Evolutionary conservation across 2,888 invertebrate genomes (phyloP).

Genomic region (Ypsolopha scabrella): DNA sequence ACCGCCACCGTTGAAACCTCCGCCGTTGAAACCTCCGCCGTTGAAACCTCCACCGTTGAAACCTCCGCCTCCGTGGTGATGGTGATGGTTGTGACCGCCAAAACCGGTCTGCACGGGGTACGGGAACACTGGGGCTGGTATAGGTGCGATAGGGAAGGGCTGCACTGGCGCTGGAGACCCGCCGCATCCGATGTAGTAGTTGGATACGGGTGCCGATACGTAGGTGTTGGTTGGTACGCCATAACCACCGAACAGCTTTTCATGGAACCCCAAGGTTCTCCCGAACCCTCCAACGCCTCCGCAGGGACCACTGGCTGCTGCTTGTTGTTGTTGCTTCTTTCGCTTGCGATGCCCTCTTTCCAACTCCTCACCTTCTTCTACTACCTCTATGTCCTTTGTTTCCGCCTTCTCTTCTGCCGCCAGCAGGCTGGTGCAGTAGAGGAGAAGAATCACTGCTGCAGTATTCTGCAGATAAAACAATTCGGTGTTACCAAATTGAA

Average conservation of each 20-base stretch:
- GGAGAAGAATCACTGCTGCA: constrained; percentile 24
- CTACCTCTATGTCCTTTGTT: constrained; percentile 29
- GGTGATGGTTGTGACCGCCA: constrained; percentile 4
- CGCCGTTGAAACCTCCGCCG: constrained; percentile 14
- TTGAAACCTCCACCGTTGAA: constrained; percentile 19
- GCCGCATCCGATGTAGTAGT: constrained; percentile 53
- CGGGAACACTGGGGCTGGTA: constrained; percentile 6
- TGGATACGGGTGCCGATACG: constrained; percentile 50
- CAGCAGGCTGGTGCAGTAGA: constrained; percentile 19
- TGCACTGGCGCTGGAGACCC: constrained; percentile 14
- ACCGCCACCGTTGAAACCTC: constrained; percentile 4
- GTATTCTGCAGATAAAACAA: constrained; percentile 23
- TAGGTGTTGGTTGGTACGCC: constrained; percentile 32
- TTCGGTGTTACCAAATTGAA: too few species aligned
- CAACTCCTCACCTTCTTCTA: constrained; percentile 28
- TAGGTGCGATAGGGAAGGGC: constrained; percentile 15
- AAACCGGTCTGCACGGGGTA: not conserved
- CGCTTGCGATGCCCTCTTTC: constrained; percentile 40
- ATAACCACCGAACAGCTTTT: constrained; percentile 34
- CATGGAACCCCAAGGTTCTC: constrained; percentile 24
- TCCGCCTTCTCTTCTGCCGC: constrained; percentile 23
- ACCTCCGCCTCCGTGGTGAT: constrained; percentile 14
- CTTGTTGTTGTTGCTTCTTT: constrained; percentile 39
- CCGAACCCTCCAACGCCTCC: constrained; percentile 26
- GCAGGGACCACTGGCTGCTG: constrained; percentile 22